phyloP scores from a whole-genome alignment of 2,888 invertebrate genomes.

The Archips crataeganus region DNA sequence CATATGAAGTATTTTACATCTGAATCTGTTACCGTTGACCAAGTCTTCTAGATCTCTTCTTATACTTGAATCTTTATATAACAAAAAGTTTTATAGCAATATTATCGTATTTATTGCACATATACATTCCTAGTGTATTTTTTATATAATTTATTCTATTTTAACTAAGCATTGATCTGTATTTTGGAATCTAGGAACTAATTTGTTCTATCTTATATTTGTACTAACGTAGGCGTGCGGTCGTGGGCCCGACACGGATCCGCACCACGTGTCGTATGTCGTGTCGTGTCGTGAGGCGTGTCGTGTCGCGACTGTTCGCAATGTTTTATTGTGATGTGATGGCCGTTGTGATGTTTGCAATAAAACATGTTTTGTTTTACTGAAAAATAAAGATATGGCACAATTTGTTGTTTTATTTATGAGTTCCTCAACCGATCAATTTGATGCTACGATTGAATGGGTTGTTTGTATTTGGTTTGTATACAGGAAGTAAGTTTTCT shows the following conservation, averaged over 20 bases:
- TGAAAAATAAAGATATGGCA: slow-evolving; percentile 77
- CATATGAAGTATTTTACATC: slow-evolving; percentile 12
- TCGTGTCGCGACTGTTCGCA: slow-evolving; percentile 31
- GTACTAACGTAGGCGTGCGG: slow-evolving; percentile 48
- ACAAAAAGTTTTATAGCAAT: slow-evolving; percentile 47
- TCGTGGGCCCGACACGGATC: slow-evolving; percentile 2
- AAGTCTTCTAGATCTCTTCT: slow-evolving; percentile 29
- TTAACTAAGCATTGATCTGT: slow-evolving; percentile 54
- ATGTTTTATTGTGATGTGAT: slow-evolving; percentile 47
- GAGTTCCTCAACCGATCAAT: background rate
- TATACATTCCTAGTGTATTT: slow-evolving; percentile 68
- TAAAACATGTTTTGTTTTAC: slow-evolving; percentile 71
- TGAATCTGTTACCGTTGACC: slow-evolving; percentile 19
- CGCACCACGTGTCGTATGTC: slow-evolving; percentile 22
- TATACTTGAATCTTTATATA: slow-evolving; percentile 43
- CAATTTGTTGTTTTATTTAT: slow-evolving; percentile 55
- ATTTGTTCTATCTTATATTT: slow-evolving; percentile 45
- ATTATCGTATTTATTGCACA: slow-evolving; percentile 51
- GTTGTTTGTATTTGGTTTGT: too few relatives aligned
- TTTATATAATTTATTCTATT: slow-evolving; percentile 56
- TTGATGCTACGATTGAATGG: too few relatives aligned
- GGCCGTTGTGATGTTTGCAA: slow-evolving; percentile 67
- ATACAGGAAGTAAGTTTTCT: too few relatives aligned
- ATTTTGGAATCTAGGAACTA: slow-evolving; percentile 56
- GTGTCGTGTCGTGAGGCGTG: slow-evolving; percentile 9